Evolutionary conservation across 2,888 invertebrate species (phyloP).

Genomic region (Cheilosia urbana): DNA sequence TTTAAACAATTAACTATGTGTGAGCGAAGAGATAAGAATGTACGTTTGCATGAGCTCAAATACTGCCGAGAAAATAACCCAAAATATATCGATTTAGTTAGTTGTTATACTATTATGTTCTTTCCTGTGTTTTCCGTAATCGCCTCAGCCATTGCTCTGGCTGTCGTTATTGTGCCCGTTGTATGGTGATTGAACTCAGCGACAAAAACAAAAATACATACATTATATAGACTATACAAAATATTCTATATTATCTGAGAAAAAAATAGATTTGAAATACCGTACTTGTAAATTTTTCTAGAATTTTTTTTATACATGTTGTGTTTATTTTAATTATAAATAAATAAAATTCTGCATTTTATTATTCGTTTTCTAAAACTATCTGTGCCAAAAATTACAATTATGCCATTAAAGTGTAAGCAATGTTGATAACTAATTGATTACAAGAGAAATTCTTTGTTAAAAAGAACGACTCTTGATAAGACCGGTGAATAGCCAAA

Average conservation of each 20-base stretch:
- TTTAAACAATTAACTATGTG: slow-evolving; percentile 7
- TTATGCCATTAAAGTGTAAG: slow-evolving; percentile 32
- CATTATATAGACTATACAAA: not conserved
- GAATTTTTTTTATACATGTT: not conserved
- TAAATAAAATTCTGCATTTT: not conserved
- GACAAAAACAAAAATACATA: slow-evolving; percentile 16
- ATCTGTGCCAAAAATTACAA: not conserved
- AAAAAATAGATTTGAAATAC: not conserved
- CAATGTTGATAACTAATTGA: slow-evolving; percentile 58
- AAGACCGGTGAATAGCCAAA: slow-evolving; percentile 61
- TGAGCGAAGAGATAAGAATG: slow-evolving; percentile 40
- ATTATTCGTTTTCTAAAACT: not conserved
- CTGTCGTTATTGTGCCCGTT: slow-evolving; percentile 43
- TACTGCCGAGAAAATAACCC: slow-evolving; percentile 30
- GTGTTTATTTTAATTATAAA: not conserved
- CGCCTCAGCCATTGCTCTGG: slow-evolving; percentile 22
- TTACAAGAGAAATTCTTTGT: slow-evolving; percentile 56
- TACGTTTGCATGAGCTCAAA: slow-evolving; percentile 34
- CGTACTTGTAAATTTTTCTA: not conserved
- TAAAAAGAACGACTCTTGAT: slow-evolving; percentile 60
- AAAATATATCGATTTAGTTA: slow-evolving; percentile 58
- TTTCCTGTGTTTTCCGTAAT: slow-evolving; percentile 18
- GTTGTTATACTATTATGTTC: slow-evolving; percentile 41
- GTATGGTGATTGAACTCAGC: slow-evolving; percentile 28
- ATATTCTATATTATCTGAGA: not conserved